phyloP scores from a whole-genome alignment of 2,113 vertebrate genomes.

The Neolamprologus cancellatus region DNA sequence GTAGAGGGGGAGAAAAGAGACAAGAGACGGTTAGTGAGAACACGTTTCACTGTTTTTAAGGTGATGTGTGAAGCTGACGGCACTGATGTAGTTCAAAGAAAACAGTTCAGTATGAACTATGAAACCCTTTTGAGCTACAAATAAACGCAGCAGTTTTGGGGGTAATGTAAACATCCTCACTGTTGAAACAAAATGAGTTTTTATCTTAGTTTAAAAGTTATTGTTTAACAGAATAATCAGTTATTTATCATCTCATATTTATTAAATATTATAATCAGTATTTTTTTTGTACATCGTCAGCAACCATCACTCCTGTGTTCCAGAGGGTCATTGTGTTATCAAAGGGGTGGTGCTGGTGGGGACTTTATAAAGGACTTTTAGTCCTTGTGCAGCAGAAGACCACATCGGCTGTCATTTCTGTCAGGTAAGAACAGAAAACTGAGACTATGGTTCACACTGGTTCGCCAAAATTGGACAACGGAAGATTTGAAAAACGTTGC shows the following conservation, averaged over 20 bases:
- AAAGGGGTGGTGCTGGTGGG: not conserved
- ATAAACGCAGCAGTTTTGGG: not conserved
- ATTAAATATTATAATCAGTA: not conserved
- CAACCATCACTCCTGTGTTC: not conserved
- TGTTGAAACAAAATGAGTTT: not conserved
- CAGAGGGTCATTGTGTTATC: not conserved
- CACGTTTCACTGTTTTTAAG: not conserved
- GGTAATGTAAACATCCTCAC: not conserved
- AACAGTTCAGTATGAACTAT: not conserved
- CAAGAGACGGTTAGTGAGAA: slow-evolving; percentile 18
- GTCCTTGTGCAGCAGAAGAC: not conserved
- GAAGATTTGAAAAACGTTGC: not conserved
- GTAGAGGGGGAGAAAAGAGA: not conserved
- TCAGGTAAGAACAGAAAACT: not conserved
- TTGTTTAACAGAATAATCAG: not conserved
- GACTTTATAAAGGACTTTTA: not conserved
- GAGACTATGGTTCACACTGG: not conserved
- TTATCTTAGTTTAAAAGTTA: not conserved
- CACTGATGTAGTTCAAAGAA: not conserved
- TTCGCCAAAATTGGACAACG: not conserved
- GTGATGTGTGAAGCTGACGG: not conserved
- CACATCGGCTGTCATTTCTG: too few relatives aligned
- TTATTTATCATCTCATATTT: not conserved
- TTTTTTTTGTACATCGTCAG: not conserved
- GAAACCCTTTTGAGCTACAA: not conserved